Conservation (phyloP, 2,797 vertebrate genomes). For the Cynodonichthys magdalenae region DNA sequence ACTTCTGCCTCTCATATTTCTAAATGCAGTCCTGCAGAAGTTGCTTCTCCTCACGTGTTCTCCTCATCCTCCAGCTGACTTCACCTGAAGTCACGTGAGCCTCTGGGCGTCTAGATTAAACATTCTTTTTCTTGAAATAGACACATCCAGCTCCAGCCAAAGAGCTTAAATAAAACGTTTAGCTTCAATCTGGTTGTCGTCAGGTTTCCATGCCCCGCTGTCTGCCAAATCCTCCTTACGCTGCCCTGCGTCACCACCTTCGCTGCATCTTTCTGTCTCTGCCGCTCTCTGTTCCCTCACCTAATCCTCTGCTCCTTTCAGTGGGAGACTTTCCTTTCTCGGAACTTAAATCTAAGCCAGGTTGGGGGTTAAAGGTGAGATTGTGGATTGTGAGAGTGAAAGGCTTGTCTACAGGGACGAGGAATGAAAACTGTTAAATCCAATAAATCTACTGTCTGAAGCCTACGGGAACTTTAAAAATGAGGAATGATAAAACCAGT, state of each 20-base stretch:
- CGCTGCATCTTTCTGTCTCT: not conserved
- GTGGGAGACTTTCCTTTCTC: slow-evolving; percentile 41
- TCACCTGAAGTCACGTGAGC: not conserved
- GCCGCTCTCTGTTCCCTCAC: slow-evolving; percentile 12
- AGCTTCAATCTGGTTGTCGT: slow-evolving; percentile 20
- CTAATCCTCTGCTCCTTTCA: slow-evolving; percentile 33
- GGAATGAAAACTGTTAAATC: slow-evolving; percentile 49
- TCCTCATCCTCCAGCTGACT: not conserved
- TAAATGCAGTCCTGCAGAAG: not conserved
- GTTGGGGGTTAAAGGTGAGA: slow-evolving; percentile 47
- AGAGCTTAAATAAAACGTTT: slow-evolving; percentile 21
- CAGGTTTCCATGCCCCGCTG: slow-evolving; percentile 41
- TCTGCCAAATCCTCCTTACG: slow-evolving; percentile 65
- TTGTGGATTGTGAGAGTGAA: slow-evolving; percentile 10
- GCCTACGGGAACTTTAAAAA: slow-evolving; percentile 39
- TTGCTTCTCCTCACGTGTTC: not conserved
- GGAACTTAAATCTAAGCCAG: slow-evolving; percentile 21
- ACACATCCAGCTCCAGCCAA: slow-evolving; percentile 13
- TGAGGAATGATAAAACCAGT: slow-evolving; percentile 1
- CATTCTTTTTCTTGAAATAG: slow-evolving; percentile 19
- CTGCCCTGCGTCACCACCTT: slow-evolving; percentile 22
- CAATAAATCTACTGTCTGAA: slow-evolving; percentile 51
- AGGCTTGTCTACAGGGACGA: slow-evolving; percentile 20
- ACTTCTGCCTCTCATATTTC: too few species aligned
- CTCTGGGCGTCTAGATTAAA: slow-evolving; percentile 34